Percentiles rank a stretch among this genome's conserved stretches.
Conservation (phyloP, 2,797 vertebrate genomes). For the Numenius phaeopus region DNA sequence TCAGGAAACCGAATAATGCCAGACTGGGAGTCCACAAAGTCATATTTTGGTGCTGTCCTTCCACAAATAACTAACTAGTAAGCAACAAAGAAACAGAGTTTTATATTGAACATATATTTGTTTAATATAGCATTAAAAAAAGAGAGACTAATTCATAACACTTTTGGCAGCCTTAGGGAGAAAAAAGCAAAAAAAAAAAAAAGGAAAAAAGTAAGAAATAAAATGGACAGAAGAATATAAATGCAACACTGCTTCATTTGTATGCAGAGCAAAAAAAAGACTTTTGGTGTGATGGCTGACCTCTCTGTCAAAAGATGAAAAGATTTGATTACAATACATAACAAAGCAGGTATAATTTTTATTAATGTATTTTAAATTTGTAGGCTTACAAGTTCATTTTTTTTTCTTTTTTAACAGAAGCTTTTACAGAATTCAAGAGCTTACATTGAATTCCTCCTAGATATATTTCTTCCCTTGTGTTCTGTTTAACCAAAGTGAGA, state of each 20-base stretch:
- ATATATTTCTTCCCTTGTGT: neutral
- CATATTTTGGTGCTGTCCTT: neutral
- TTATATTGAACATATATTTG: neutral
- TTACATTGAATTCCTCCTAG: neutral
- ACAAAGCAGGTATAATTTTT: neutral
- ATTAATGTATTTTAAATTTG: neutral
- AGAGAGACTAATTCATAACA: neutral
- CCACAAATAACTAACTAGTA: neutral
- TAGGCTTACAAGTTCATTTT: neutral
- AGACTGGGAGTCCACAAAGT: neutral
- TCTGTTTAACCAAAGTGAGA: neutral
- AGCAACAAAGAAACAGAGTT: neutral
- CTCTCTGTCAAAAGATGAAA: neutral
- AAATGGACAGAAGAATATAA: neutral
- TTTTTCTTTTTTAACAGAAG: neutral
- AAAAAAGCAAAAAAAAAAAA: neutral
- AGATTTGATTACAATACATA: neutral
- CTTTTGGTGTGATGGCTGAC: neutral
- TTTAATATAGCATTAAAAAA: neutral
- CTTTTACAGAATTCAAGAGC: neutral
- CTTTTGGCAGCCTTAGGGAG: neutral
- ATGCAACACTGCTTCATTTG: neutral
- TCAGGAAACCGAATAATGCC: neutral
- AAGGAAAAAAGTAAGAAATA: neutral
- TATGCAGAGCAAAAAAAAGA: neutral